Evolutionary conservation across 2,888 invertebrate genomes (phyloP), one percentile per base, ranked within the genome.

Genomic region (Andrena fulva): DNA sequence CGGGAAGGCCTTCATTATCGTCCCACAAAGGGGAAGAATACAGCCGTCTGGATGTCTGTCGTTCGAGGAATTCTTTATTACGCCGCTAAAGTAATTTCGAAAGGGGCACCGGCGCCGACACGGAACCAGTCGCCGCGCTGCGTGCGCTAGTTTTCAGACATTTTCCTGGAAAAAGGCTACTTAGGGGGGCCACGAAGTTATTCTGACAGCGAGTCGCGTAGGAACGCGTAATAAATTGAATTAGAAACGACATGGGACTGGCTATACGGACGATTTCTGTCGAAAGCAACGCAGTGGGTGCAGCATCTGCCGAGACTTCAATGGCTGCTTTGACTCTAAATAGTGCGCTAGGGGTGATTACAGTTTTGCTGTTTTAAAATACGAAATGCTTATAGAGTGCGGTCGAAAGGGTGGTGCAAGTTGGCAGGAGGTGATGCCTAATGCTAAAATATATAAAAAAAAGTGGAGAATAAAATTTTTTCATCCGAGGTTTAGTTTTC

Each of bases 1-100:
- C 77, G 59, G 59, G 67, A 56, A 77, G 80, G 71, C 73, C 76
- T 82, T 83, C 77, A 79, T 86, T 85, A 86, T 77, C 68, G 77
- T 71, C 48, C 70, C 59, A 80, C 81, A 84, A 80, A 85, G 84
- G 84, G 67, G 78, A 85, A 84, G 80, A 80, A 78, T 78, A 84
- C 70, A 74, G 59, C 82, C 33, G 73, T 78, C 71, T 63, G 82
- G 75, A 78, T 69, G 68, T 78, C 82, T 72, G 82, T 69, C 84
- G 82, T 78, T 72, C 63, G 75, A 75, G 60, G 84, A 79, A 84
- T 84, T 84, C 82, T 78, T 84, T 82, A 82, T 84, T 67, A 73
- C 72, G 35, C 7, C 33, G 68, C 63, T 81, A 75, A 81, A 78
- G 72, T 79, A 74, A 78, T 82, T 82, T 81, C 66, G 60, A 74